phyloP scores from a whole-genome alignment of 2,113 vertebrate genomes.

The Egretta garzetta region DNA sequence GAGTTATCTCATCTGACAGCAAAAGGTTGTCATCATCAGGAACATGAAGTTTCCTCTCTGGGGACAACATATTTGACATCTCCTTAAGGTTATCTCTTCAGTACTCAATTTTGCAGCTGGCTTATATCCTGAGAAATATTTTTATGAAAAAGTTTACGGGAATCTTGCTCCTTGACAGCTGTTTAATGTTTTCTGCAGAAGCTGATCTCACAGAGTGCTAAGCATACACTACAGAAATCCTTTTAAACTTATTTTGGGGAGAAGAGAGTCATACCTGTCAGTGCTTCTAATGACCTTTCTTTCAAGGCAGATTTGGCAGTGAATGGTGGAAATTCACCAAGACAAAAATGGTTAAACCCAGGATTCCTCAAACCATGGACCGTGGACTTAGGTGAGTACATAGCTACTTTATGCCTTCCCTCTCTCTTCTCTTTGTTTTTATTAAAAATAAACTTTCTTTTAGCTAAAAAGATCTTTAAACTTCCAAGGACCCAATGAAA shows the following conservation, averaged over 20 bases:
- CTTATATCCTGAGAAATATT: accelerated
- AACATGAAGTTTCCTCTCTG: neutral
- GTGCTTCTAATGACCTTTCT: neutral
- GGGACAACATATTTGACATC: accelerated
- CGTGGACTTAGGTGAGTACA: neutral
- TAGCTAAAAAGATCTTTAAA: neutral
- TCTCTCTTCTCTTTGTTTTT: accelerated
- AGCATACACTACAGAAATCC: neutral
- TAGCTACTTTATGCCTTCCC: neutral
- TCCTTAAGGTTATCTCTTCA: neutral
- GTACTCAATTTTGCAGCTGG: neutral
- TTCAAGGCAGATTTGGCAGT: neutral
- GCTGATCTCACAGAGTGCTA: neutral
- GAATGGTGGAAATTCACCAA: neutral
- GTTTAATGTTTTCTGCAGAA: neutral
- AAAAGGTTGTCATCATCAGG: neutral
- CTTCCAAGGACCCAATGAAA: neutral
- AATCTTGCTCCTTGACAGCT: neutral
- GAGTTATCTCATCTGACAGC: neutral
- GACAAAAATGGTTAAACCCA: accelerated
- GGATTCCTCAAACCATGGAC: neutral
- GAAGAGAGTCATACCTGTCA: neutral
- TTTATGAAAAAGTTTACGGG: neutral
- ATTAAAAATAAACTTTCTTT: neutral
- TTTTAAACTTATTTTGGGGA: neutral